Conservation (phyloP, 2,797 vertebrate genomes). For the Alcedo quadribrachys region DNA sequence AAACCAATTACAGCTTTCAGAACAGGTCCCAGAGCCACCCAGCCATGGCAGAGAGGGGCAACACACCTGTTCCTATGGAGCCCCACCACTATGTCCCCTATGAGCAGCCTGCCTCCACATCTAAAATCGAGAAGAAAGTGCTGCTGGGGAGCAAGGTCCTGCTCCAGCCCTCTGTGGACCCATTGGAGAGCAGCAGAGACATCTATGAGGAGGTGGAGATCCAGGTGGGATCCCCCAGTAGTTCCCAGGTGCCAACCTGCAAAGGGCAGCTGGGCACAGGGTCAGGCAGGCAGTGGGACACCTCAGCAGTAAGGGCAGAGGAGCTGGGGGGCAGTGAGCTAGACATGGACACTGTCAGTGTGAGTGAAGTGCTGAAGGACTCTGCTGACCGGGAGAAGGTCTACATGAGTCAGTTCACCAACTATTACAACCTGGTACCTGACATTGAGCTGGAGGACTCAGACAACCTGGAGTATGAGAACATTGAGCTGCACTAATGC, state of each 20-base stretch:
- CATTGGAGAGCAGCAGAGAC: conserved; percentile 82
- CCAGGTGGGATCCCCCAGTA: conserved; percentile 77
- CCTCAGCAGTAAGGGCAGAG: conserved; percentile 26
- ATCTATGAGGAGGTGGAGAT: conserved; percentile 90
- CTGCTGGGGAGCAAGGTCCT: conserved; percentile 81
- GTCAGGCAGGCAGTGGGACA: background rate
- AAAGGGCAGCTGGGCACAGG: background rate
- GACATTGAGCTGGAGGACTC: conserved; percentile 89
- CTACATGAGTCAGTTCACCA: conserved; percentile 87
- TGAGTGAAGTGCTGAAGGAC: conserved; percentile 90
- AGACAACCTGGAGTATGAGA: conserved; percentile 90
- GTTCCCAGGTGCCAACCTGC: conserved; percentile 63
- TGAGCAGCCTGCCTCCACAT: conserved; percentile 4
- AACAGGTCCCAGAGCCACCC: conserved; percentile 35
- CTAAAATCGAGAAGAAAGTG: conserved; percentile 43
- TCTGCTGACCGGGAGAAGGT: conserved; percentile 87
- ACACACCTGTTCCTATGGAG: background rate
- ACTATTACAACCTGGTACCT: conserved; percentile 91
- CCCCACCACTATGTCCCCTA: conserved; percentile 63
- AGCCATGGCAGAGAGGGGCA: conserved; percentile 57
- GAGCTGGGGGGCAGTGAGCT: conserved; percentile 61
- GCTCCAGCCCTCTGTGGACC: conserved; percentile 75
- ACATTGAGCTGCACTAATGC: conserved; percentile 81
- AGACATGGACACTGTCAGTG: conserved; percentile 84
- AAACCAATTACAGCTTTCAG: conserved; percentile 53